Base-by-base conservation (phyloP, 2,113 vertebrate species). In the Dicerorhinus sumatrensis region DNA sequence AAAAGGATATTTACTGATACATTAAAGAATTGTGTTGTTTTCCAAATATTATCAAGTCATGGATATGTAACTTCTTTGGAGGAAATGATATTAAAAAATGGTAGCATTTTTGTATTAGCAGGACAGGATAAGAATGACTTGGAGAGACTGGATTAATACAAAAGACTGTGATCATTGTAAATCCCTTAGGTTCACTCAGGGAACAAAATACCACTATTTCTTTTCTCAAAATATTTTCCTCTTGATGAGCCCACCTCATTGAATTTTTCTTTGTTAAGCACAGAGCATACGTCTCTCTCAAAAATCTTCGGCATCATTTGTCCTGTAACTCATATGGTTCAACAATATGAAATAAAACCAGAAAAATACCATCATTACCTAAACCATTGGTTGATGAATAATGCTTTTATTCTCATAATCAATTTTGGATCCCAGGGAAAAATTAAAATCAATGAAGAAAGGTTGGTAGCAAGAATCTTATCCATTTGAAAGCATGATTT, bases 141-240 rank as follows among this genome's bases (percentile, higher is more conserved):
- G 5, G 25, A 54, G n/a, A 76, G 7, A 80, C 8, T 58, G 86
- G 39, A 54, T n/a, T 82, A 77, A 77, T 54, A 54, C 11, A 79
- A 65, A 91, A 87, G 33, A 67, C n/a, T 76, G 23, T 36, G 6
- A 65, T 54, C 31, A 77, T 81, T 81, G 1, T 65, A 77, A 91
- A 86, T 18, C 1, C 8, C 67, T 67, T 94, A 58, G 23, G 2
- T 83, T 56, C 20, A 79, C 2, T 58, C 17, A 48, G 3, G 14
- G 5, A 72, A 77, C 33, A 54, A 56, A 82, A 48, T 80, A 75
- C 16, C 36, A 20, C 21, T 39, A 46, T 70, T 67, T 80, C 8
- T 75, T 96, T 93, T 69, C 42, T 84, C 46, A 65, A 94, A 91
- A 89, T 79, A 80, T 69, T 63, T 89, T 83, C n/a, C 36, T 76